Evolutionary conservation across 2,113 vertebrate species (phyloP).

Genomic region (Cygnus buccinator): DNA sequence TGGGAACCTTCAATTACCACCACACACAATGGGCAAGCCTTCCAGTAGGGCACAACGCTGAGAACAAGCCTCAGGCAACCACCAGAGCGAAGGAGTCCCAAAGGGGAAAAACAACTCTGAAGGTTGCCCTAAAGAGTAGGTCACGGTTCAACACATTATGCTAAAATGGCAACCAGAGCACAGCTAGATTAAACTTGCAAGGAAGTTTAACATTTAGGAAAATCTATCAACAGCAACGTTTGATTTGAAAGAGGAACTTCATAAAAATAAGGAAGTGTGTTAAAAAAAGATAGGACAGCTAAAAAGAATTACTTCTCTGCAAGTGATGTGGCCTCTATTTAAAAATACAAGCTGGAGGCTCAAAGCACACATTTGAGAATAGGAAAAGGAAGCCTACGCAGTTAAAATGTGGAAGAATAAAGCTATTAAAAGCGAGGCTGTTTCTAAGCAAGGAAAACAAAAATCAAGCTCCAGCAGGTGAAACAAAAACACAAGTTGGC

Average conservation of each 20-base stretch:
- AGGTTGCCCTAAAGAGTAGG: neutral
- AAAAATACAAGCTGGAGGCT: constrained; percentile 1
- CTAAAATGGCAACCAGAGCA: neutral
- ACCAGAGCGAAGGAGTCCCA: neutral
- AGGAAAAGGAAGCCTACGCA: neutral
- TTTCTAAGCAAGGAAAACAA: neutral
- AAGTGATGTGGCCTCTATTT: neutral
- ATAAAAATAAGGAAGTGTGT: constrained; percentile 9
- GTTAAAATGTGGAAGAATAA: neutral
- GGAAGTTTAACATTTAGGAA: neutral
- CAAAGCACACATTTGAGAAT: neutral
- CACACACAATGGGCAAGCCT: neutral
- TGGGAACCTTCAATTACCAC: neutral
- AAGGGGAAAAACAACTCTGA: neutral
- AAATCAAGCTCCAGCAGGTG: neutral
- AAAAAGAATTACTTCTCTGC: neutral
- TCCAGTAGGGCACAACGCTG: neutral
- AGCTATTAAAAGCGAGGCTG: neutral
- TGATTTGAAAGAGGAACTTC: constrained; percentile 9
- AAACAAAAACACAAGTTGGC: neutral
- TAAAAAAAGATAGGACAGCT: neutral
- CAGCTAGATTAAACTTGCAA: neutral
- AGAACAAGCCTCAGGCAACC: neutral
- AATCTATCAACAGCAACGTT: neutral
- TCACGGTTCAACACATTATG: neutral